Evolutionary conservation across 1,140 invertebrate species (phyloP).

Genomic region (Catajapyx aquilonaris): DNA sequence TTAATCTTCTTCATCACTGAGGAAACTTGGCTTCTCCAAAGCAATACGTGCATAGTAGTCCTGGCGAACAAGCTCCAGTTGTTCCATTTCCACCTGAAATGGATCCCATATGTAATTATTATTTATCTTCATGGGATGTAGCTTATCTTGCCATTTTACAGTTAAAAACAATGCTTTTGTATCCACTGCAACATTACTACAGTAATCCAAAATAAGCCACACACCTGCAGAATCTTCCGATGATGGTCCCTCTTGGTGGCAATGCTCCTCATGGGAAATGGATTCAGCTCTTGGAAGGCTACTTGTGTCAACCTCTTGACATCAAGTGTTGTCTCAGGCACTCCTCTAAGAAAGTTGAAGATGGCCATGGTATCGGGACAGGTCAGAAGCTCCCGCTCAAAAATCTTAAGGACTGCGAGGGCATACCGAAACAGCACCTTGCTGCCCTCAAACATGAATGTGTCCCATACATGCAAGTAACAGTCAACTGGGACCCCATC

Average conservation of each 20-base stretch:
- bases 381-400: slow-evolving; percentile 19
- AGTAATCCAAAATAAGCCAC: too few relatives aligned
- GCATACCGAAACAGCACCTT: slow-evolving; percentile 33
- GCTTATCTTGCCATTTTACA: too few relatives aligned
- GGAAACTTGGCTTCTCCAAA: too few relatives aligned
- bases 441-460: slow-evolving; percentile 33
- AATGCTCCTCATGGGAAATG: not conserved
- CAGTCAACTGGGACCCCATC: slow-evolving; percentile 28
- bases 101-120: too few relatives aligned
- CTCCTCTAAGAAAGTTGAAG: not conserved
- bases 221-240: not conserved
- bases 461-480: slow-evolving; percentile 33
- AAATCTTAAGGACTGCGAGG: slow-evolving; percentile 28
- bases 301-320: not conserved
- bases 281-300: slow-evolving; percentile 17
- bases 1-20: too few relatives aligned
- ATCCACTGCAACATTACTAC: too few relatives aligned
- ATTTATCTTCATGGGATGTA: too few relatives aligned
- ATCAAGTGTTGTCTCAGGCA: not conserved
- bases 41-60: too few relatives aligned
- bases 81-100: too few relatives aligned
- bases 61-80: too few relatives aligned
- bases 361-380: not conserved
- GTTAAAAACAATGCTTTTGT: too few relatives aligned
- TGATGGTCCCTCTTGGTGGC: not conserved